Base-by-base conservation (phyloP, 2,797 vertebrate genomes). In the Acestrorhynchus altus region DNA sequence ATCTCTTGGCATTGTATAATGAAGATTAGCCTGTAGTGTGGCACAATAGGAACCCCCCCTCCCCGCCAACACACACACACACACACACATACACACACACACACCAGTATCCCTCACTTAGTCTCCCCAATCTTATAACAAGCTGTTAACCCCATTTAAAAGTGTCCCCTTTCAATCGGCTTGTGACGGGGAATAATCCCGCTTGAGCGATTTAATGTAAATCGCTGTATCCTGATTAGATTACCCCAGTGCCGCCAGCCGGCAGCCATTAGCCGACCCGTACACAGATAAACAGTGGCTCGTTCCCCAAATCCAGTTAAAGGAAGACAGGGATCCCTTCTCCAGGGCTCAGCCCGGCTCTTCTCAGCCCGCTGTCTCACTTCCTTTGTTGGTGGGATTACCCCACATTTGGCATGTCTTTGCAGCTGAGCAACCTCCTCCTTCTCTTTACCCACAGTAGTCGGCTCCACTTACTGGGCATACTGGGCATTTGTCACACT, bases 71-170 rank as follows among this genome's bases (percentile, higher is more conserved):
- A 42, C 80, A 52, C 67, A 40, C 79, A 40, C 56, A 44, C 22
- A 9, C 28, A 40, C 67, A 31, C 67, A 9, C 28, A 40, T 59
- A 31, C 67, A 73, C 31, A 15, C 26, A 39, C 70, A 60, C 83
- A 54, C 76, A 68, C 67, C 61, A 80, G 72, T 87, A 80, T 83
- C 86, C 82, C 81, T 84, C 77, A 84, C 82, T 85, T 80, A 78
- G 76, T 81, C 84, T 67, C 76, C 74, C 51, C 78, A 82, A 83
- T 92, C 88, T 85, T 87, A 87, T 88, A 92, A 90, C 89, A 93
- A 90, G 91, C 90, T 89, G 90, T 93, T 93, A 93, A 93, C 90
- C 91, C 89, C 83, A 81, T 92, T 93, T 91, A 90, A 88, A 92
- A 90, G 85, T 90, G 89, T 87, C 86, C 84, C 87, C 87, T 91